phyloP scores from a whole-genome alignment of 2,888 invertebrate species.

The Orthosia gothica region DNA sequence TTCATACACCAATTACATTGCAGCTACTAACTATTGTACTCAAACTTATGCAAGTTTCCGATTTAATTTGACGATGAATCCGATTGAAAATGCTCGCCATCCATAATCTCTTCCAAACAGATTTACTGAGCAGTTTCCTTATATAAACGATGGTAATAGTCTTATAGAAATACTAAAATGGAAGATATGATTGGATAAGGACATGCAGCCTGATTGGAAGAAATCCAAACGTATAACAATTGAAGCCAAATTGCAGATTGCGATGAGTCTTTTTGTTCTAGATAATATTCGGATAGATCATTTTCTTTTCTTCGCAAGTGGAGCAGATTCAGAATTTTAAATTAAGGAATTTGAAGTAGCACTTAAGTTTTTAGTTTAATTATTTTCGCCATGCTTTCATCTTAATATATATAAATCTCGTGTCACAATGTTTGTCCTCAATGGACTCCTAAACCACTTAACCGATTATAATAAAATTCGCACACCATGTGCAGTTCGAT shows the following conservation, averaged over 20 bases:
- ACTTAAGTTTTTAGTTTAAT: constrained; percentile 25
- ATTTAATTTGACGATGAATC: constrained; percentile 48
- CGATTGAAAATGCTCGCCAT: constrained; percentile 33
- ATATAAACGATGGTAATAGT: constrained; percentile 38
- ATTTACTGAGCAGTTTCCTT: constrained; percentile 50
- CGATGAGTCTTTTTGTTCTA: constrained; percentile 39
- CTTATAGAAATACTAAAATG: constrained; percentile 42
- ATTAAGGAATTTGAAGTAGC: constrained; percentile 10
- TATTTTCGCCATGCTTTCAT: constrained; percentile 12
- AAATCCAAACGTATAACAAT: constrained; percentile 55
- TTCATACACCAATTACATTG: background rate
- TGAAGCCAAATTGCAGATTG: constrained; percentile 56
- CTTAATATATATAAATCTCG: too few relatives aligned
- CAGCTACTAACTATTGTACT: constrained; percentile 18
- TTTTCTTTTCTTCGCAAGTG: constrained; percentile 13
- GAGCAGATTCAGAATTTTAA: constrained; percentile 17
- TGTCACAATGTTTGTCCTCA: too few relatives aligned
- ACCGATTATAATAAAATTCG: too few relatives aligned
- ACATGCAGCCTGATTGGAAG: constrained; percentile 58
- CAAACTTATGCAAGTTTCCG: constrained; percentile 23
- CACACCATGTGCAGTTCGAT: too few relatives aligned
- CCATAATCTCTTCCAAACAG: constrained; percentile 27
- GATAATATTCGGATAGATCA: constrained; percentile 15
- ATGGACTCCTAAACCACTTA: too few relatives aligned
- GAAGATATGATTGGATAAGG: constrained; percentile 50